A percentile compares a stretch with the other conserved stretches of the same genome.
Evolutionary conservation across 1,140 invertebrate species (phyloP).

Genomic region (Drosophila ficusphila): DNA sequence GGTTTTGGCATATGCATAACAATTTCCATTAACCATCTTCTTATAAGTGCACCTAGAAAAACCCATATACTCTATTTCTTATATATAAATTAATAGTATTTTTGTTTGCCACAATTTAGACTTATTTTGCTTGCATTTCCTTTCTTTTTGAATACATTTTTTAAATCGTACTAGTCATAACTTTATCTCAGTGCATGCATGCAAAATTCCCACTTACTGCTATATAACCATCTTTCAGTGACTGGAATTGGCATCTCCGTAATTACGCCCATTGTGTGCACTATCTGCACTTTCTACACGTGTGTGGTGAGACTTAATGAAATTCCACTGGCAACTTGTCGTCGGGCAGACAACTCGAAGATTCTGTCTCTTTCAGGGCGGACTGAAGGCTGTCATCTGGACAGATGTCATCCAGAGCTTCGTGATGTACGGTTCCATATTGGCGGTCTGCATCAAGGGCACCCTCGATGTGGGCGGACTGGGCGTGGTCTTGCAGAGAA

Average conservation of each 20-base stretch:
- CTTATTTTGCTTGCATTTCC: too few relatives aligned
- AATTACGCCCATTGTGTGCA: slow-evolving; percentile 92
- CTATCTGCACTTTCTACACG: slow-evolving; percentile 96
- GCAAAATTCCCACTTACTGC: not conserved
- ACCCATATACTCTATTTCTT: not conserved
- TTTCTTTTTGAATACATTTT: too few relatives aligned
- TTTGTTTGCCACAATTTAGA: too few relatives aligned
- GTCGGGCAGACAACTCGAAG: not conserved
- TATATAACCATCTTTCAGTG: slow-evolving; percentile 86
- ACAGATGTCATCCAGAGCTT: slow-evolving; percentile 95
- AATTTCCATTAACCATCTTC: not conserved
- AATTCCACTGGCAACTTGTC: slow-evolving; percentile 1
- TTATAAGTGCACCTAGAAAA: not conserved
- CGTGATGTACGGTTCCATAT: slow-evolving; percentile 93
- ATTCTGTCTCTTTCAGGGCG: slow-evolving; percentile 87
- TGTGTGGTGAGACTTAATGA: slow-evolving; percentile 89
- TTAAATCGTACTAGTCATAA: too few relatives aligned
- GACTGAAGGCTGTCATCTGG: slow-evolving; percentile 96
- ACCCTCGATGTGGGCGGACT: slow-evolving; percentile 92
- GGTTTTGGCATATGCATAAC: not conserved
- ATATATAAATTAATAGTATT: too few relatives aligned
- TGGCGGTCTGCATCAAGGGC: slow-evolving; percentile 92
- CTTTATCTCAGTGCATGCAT: not conserved
- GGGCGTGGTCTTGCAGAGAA: slow-evolving; percentile 88
- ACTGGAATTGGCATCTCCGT: slow-evolving; percentile 93